Evolutionary conservation across 2,797 vertebrate species (phyloP).

Genomic region (Enteromius anoplus): DNA sequence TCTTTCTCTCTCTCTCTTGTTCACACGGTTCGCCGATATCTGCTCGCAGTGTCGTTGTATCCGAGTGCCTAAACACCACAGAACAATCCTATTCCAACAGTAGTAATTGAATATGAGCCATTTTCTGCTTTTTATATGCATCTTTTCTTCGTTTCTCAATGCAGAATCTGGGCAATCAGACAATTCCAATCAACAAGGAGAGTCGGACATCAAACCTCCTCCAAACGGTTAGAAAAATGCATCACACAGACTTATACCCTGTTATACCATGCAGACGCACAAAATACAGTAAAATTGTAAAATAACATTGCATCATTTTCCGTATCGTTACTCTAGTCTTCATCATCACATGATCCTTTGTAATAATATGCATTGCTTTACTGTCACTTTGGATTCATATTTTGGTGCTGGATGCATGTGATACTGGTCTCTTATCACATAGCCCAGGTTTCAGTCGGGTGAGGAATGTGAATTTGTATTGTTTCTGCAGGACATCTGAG

Average conservation of each 20-base stretch:
- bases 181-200: slow-evolving; percentile 84
- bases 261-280: slow-evolving; percentile 51
- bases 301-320: background rate
- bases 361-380: background rate
- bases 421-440: background rate
- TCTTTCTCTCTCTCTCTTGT: slow-evolving; percentile 53
- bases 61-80: background rate
- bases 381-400: background rate
- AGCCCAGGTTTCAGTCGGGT: background rate
- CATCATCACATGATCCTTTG: background rate
- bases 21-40: slow-evolving; percentile 19
- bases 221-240: slow-evolving; percentile 73
- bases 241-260: no score
- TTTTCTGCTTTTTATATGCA: background rate
- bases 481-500: slow-evolving; percentile 87
- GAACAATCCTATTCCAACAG: background rate
- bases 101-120: background rate
- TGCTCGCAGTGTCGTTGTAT: background rate
- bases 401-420: background rate
- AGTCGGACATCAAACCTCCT: slow-evolving; percentile 83
- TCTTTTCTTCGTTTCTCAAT: slow-evolving; percentile 56
- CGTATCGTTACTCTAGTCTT: background rate
- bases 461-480: slow-evolving; percentile 22
- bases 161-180: slow-evolving; percentile 85
- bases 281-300: background rate